Percentiles rank a stretch among this genome's conserved stretches.
These are phyloP conservation scores for Athetis lepigone DNA, from an alignment of 2,888 invertebrate species.

Conservation along the genomic window DNA sequence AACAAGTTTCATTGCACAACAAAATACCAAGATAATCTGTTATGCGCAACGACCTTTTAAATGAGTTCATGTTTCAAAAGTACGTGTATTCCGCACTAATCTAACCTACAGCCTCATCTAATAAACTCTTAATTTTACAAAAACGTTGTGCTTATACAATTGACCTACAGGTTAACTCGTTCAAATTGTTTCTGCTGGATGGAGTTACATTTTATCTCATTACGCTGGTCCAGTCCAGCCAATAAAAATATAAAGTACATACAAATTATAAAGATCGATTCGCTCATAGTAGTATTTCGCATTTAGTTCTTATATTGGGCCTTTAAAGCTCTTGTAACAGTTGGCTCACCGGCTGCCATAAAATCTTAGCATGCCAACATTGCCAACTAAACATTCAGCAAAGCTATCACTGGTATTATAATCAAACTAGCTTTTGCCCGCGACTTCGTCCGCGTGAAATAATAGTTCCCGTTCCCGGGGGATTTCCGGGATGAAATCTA, in stretches of 20 bases:
- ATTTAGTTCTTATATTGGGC: neutral
- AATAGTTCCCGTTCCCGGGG: no score
- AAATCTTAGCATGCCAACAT: neutral
- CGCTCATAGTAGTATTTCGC: neutral
- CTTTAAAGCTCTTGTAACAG: neutral
- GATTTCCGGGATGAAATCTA: no score
- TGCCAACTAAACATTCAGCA: constrained; percentile 11
- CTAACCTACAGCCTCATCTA: constrained; percentile 42
- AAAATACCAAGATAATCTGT: constrained; percentile 20
- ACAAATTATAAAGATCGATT: neutral
- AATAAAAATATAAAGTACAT: neutral
- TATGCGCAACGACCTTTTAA: constrained; percentile 34
- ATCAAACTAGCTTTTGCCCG: constrained; percentile 5
- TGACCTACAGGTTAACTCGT: constrained; percentile 53
- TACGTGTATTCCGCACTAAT: constrained; percentile 17
- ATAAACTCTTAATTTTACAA: constrained; percentile 27
- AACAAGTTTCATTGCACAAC: neutral
- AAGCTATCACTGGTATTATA: neutral
- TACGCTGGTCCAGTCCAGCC: constrained; percentile 16
- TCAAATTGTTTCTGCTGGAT: constrained; percentile 25
- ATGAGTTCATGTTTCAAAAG: constrained; percentile 21
- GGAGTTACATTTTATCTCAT: constrained; percentile 30
- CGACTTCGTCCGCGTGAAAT: no score
- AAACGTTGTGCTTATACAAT: constrained; percentile 39
- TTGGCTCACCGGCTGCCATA: constrained; percentile 4